These are phyloP conservation scores for Prionailurus viverrinus DNA, from an alignment of 2,113 vertebrate genomes.

Conservation along the genomic window DNA sequence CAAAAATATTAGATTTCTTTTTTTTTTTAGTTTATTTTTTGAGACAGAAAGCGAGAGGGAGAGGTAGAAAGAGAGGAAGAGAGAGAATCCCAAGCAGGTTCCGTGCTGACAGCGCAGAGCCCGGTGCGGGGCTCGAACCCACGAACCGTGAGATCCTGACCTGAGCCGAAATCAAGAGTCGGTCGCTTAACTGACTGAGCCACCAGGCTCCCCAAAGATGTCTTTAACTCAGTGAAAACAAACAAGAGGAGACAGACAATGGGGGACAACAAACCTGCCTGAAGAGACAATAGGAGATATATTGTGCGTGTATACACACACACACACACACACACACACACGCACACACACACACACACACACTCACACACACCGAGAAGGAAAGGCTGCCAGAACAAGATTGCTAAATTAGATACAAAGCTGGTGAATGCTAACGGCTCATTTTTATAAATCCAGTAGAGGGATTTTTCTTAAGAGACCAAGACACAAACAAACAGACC, in stretches of 20 bases:
- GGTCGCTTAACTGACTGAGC: too few relatives aligned
- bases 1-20: not conserved
- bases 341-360: not conserved
- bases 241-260: not conserved
- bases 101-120: too few relatives aligned
- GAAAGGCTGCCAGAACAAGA: not conserved
- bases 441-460: slow-evolving; percentile 1
- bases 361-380: not conserved
- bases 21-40: too few relatives aligned
- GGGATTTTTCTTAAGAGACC: not conserved
- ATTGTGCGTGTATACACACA: not conserved
- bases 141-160: too few relatives aligned
- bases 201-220: not conserved
- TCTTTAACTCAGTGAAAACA: not conserved
- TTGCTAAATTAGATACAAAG: not conserved
- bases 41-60: too few relatives aligned
- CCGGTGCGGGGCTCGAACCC: too few relatives aligned
- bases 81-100: too few relatives aligned
- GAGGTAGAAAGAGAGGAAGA: too few relatives aligned
- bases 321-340: not conserved
- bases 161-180: too few relatives aligned
- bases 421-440: not conserved
- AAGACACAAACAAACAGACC: not conserved
- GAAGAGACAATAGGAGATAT: not conserved
- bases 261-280: not conserved